Conservation (phyloP, 2,888 invertebrate genomes). For the Poecilus cupreus region DNA sequence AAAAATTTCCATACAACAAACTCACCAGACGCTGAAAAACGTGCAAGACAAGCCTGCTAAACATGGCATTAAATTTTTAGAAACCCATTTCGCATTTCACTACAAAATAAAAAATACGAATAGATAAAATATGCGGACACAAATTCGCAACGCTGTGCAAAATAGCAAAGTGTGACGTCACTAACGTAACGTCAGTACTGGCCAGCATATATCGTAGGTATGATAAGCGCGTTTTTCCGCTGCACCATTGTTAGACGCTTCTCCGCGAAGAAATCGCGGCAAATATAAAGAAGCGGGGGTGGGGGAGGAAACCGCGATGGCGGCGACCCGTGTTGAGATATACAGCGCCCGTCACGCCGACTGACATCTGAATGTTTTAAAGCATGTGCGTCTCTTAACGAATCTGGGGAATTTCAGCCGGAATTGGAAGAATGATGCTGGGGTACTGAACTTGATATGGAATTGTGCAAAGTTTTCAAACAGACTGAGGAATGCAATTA, state of each 20-base stretch:
- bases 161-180: background rate
- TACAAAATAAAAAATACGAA: background rate
- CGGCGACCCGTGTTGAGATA: constrained; percentile 1
- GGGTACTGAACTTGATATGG: background rate
- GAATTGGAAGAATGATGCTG: background rate
- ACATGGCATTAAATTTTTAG: background rate
- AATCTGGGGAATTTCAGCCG: background rate
- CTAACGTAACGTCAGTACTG: background rate
- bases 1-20: no score
- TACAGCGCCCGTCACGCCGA: constrained; percentile 7
- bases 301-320: background rate
- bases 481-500: background rate
- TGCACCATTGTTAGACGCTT: background rate
- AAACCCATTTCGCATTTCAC: background rate
- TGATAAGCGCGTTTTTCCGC: constrained; percentile 4
- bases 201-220: background rate
- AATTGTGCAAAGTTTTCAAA: background rate
- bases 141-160: background rate
- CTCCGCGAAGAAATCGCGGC: background rate
- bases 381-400: constrained; percentile 11
- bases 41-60: no score
- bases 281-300: background rate
- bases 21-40: no score
- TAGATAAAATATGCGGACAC: no score
- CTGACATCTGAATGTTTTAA: constrained; percentile 34